Evolutionary conservation across 2,888 invertebrate genomes (phyloP), one percentile per base, ranked within the genome.

Genomic region (Rhimphoctona megacephalus): DNA sequence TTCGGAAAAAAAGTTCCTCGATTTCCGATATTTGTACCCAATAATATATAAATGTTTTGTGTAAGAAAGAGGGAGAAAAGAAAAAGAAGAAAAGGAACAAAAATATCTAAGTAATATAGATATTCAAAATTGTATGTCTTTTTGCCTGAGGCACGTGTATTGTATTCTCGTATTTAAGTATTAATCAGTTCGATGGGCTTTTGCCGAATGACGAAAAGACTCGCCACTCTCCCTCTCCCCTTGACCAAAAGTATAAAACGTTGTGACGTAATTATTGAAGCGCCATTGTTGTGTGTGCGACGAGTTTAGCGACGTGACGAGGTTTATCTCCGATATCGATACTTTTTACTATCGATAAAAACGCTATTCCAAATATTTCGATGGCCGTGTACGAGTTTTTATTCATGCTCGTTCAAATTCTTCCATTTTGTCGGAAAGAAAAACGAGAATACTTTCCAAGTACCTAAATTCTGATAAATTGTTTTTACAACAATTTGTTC

Each of bases 101-200:
- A 69, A 39, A 81, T 73, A 83, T 83, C 83, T 80, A 70, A 76
- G 25, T 80, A 11, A 43, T 43, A 11, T 43, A 43, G 43, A 43
- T 43, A 77, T 82, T 79, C 64, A 69, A 76, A 79, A 82, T 85
- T 85, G 82, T 83, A 83, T 80, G 80, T 83, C 80, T 73, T 81
- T 81, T 78, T 72, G 61, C 67, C 72, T 83, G 80, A 81, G 83
- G 77, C 76, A 73, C 79, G 83, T 83, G 80, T 83, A 77, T 83
- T 77, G 79, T 86, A 81, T 86, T 83, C 81, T 83, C 83, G 66
- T 69, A 81, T 69, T 61, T 81, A 86, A 86, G 80, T 86, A 86
- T 86, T 86, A 83, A 85, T 77, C 86, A 61, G 64, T 81, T 86
- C 54, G 86, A 83, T 80, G 80, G 72, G 57, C 57, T 82, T 80